Percentiles rank a stretch among this genome's conserved stretches.
These are phyloP conservation scores for Drosophila multiciliata DNA, from an alignment of 2,888 invertebrate genomes.

Conservation along the genomic window DNA sequence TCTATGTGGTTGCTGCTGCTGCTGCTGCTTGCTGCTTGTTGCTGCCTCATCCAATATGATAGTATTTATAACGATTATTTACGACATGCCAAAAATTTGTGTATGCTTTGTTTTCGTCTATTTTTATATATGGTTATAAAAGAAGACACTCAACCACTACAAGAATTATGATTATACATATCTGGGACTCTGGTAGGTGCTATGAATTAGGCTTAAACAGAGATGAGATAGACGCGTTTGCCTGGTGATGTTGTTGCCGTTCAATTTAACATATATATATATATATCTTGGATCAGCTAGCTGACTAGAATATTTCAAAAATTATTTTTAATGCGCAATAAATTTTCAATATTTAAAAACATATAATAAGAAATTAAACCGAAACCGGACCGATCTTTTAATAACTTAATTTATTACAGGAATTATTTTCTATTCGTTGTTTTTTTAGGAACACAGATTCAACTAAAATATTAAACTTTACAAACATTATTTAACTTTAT, in stretches of 20 bases:
- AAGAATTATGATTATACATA: conserved; percentile 40
- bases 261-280: conserved; percentile 42
- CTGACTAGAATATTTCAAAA: conserved; percentile 27
- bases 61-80: conserved; percentile 76
- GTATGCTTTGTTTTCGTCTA: conserved; percentile 50
- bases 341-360: conserved; percentile 32
- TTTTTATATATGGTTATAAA: conserved; percentile 32
- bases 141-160: conserved; percentile 18
- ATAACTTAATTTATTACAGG: conserved; percentile 21
- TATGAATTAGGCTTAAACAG: conserved; percentile 16
- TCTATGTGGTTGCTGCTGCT: conserved; percentile 5
- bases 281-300: conserved; percentile 23
- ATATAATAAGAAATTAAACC: neutral
- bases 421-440: conserved; percentile 3
- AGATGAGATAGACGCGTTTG: conserved; percentile 35
- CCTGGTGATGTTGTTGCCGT: conserved; percentile 66
- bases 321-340: conserved; percentile 35
- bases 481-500: neutral
- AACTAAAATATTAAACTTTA: neutral
- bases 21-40: conserved; percentile 19
- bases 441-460: neutral
- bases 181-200: conserved; percentile 54
- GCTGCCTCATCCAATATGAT: conserved; percentile 55
- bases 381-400: conserved; percentile 26
- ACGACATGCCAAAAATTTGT: conserved; percentile 61